Conservation (phyloP, 2,113 vertebrate genomes). For the Podarcis cretensis region DNA sequence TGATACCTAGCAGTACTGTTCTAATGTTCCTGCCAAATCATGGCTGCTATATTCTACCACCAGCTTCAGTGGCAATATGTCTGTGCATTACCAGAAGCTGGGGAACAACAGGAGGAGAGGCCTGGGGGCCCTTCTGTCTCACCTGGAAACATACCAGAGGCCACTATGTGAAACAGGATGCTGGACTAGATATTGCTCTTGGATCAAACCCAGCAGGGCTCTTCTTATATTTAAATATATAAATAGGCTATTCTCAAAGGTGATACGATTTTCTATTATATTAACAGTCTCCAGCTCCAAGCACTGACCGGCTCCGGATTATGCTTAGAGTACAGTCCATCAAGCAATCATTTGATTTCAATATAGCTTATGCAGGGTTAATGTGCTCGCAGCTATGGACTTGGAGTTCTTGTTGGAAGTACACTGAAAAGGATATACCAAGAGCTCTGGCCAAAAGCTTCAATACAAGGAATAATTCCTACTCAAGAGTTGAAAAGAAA, state of each 20-base stretch:
- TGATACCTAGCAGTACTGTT: no score
- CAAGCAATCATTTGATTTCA: not conserved
- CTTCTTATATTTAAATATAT: no score
- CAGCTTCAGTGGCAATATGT: not conserved
- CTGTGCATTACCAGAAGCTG: not conserved
- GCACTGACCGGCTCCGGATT: rapidly evolving
- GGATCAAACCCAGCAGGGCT: not conserved
- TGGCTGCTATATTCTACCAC: not conserved
- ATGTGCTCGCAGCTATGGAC: not conserved
- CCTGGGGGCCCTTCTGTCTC: no score
- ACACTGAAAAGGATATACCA: no score
- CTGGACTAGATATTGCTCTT: not conserved
- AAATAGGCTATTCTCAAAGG: not conserved
- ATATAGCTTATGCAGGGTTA: not conserved
- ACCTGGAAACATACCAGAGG: not conserved
- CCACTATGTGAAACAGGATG: not conserved
- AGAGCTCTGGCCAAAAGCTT: no score
- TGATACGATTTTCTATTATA: not conserved
- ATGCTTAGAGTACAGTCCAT: not conserved
- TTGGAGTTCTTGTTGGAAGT: no score
- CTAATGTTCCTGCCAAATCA: not conserved
- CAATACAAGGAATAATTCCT: no score
- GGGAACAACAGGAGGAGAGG: not conserved
- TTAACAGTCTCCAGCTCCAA: not conserved
- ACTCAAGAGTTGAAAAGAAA: no score